Conservation (phyloP, 2,888 invertebrate species). For the Scaptomyza tumidula region DNA sequence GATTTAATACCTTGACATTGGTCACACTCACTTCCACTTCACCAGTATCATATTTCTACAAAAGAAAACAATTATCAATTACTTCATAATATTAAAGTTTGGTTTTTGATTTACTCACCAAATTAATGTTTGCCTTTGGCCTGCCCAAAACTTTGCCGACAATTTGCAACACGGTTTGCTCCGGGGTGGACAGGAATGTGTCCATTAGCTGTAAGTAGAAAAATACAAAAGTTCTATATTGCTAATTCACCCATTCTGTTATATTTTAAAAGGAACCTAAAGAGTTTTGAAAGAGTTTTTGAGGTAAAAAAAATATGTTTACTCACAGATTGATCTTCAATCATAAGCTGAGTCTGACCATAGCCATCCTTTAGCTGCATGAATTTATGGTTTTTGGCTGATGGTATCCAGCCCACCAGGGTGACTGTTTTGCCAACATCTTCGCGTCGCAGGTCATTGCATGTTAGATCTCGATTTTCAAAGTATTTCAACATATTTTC, state of each 20-base stretch:
- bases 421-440: conserved; percentile 82
- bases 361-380: conserved; percentile 85
- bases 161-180: conserved; percentile 82
- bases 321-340: conserved; percentile 82
- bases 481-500: conserved; percentile 84
- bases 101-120: conserved; percentile 61
- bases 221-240: not conserved
- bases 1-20: conserved; percentile 85
- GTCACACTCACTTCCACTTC: conserved; percentile 87
- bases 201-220: conserved; percentile 54
- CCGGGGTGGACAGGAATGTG: conserved; percentile 74
- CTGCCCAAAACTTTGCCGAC: conserved; percentile 83
- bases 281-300: too few relatives aligned
- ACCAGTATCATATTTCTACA: conserved; percentile 86
- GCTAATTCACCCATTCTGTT: not conserved
- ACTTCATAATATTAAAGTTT: not conserved
- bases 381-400: conserved; percentile 82
- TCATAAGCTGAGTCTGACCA: conserved; percentile 84
- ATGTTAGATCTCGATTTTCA: conserved; percentile 84
- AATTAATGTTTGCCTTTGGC: conserved; percentile 83
- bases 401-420: conserved; percentile 84
- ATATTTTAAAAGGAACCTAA: too few relatives aligned
- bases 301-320: not conserved
- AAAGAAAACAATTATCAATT: not conserved
- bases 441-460: conserved; percentile 83